Evolutionary conservation across 2,113 vertebrate genomes (phyloP).

Genomic region (Pica pica): DNA sequence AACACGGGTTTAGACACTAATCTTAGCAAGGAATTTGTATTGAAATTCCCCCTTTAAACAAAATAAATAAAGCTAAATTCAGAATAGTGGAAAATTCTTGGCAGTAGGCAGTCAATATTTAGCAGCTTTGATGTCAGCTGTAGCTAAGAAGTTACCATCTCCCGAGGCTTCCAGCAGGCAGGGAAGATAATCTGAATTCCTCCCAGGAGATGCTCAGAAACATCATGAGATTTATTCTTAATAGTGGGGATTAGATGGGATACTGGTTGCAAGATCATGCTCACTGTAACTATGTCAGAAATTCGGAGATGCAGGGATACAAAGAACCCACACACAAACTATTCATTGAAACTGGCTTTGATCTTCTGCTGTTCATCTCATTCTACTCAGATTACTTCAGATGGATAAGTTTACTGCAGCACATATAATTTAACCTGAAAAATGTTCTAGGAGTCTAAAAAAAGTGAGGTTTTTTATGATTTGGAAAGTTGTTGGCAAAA

Average conservation of each 20-base stretch:
- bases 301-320: background rate
- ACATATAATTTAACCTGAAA: background rate
- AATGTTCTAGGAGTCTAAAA: background rate
- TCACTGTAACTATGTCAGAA: background rate
- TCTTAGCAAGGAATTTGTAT: background rate
- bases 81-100: background rate
- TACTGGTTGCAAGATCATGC: background rate
- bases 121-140: background rate
- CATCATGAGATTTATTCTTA: background rate
- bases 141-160: background rate
- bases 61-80: background rate
- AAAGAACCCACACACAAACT: background rate
- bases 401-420: background rate
- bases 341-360: background rate
- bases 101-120: background rate
- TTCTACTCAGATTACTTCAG: background rate
- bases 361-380: background rate
- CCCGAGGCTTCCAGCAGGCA: background rate
- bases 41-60: background rate
- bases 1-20: background rate
- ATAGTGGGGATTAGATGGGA: background rate
- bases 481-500: background rate
- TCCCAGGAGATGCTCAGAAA: background rate
- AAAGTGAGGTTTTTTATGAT: background rate
- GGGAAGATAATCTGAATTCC: background rate